Percentiles rank a stretch among this genome's conserved stretches.
Conservation (phyloP, 2,113 vertebrate species). For the Anguilla rostrata region DNA sequence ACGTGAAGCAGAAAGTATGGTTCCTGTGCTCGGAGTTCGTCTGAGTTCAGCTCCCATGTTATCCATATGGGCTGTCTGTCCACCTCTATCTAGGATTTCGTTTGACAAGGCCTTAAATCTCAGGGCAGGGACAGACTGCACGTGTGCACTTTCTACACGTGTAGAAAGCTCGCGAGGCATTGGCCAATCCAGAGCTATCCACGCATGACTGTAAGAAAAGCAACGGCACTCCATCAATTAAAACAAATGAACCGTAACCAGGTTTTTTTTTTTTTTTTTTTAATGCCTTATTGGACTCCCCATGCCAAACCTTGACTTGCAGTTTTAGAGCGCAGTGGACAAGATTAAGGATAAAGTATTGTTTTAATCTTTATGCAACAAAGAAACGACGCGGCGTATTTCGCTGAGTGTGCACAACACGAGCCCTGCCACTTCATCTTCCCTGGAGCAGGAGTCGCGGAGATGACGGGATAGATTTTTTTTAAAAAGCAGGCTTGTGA, state of each 20-base stretch:
- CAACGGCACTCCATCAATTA: not conserved
- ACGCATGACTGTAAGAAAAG: not conserved
- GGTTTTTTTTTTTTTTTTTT: too few species aligned
- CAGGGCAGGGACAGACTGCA: constrained; percentile 16
- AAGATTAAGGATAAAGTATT: not conserved
- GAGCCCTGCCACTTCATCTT: not conserved
- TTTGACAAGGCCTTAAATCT: constrained; percentile 38
- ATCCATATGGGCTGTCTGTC: constrained; percentile 42
- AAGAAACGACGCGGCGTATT: not conserved
- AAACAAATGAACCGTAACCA: not conserved
- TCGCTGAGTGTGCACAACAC: not conserved
- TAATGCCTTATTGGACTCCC: not conserved
- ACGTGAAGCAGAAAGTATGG: not conserved
- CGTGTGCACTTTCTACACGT: not conserved
- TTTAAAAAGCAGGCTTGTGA: not conserved
- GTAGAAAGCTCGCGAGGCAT: not conserved
- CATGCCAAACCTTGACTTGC: not conserved
- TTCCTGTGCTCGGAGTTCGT: constrained; percentile 25
- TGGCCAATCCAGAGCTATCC: not conserved
- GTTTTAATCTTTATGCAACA: not conserved
- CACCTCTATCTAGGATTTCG: constrained; percentile 29
- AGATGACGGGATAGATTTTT: not conserved
- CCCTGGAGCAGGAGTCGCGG: not conserved
- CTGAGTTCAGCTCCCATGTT: constrained; percentile 40
- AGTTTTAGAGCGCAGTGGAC: not conserved